Percentiles rank a stretch among this genome's conserved stretches.
phyloP scores from a whole-genome alignment of 23 tunicate genomes.

The Phallusia fumigata region DNA sequence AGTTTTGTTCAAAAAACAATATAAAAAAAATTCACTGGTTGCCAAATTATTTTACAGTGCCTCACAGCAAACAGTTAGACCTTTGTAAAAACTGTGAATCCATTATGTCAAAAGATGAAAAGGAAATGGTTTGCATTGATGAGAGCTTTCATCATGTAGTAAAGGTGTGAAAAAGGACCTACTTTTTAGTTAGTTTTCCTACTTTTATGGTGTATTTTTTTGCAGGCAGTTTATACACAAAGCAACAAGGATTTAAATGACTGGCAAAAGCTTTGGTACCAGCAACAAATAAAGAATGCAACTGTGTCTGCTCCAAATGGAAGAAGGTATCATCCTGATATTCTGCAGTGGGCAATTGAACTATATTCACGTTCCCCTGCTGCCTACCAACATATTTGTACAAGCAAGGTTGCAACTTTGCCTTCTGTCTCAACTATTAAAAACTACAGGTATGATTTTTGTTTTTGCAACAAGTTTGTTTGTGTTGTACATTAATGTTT shows the following conservation, averaged over 20 bases:
- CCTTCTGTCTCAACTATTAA: conserved; percentile 4
- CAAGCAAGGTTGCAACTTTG: not conserved
- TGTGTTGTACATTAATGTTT: not conserved
- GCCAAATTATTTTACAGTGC: too few species aligned
- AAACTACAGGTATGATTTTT: not conserved
- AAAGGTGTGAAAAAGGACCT: too few species aligned
- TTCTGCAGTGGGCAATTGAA: conserved; percentile 6
- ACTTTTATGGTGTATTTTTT: too few species aligned
- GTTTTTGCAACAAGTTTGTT: not conserved
- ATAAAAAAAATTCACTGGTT: too few species aligned
- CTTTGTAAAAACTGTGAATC: too few species aligned
- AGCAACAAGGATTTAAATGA: not conserved
- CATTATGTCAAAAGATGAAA: too few species aligned
- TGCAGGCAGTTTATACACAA: too few species aligned
- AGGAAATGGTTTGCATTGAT: too few species aligned
- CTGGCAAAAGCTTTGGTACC: not conserved
- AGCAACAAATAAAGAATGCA: not conserved
- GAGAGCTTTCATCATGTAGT: too few species aligned
- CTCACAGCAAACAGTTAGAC: too few species aligned
- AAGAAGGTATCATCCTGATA: conserved; percentile 18
- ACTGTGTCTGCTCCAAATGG: not conserved
- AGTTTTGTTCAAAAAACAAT: too few species aligned
- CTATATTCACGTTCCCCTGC: conserved; percentile 13
- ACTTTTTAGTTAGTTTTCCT: too few species aligned
- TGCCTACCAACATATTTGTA: conserved; percentile 1